These are phyloP conservation scores for Sarcoramphus papa DNA, from an alignment of 2,797 vertebrate species.

Conservation along the genomic window DNA sequence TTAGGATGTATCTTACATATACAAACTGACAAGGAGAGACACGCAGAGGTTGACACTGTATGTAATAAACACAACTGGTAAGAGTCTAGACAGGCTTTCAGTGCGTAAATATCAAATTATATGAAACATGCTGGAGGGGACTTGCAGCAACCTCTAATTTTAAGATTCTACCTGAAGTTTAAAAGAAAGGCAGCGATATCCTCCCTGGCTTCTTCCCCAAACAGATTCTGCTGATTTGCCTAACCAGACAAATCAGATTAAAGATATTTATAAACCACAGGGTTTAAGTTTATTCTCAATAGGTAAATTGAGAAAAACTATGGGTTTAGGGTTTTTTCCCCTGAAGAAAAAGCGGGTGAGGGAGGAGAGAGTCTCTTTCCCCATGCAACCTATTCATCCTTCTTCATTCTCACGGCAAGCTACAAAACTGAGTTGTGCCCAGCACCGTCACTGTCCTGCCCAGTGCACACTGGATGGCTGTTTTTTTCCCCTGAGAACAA, in stretches of 20 bases:
- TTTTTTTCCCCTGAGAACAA: neutral
- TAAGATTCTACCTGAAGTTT: neutral
- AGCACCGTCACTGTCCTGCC: neutral
- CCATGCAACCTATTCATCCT: neutral
- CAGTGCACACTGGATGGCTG: neutral
- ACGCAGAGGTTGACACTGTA: neutral
- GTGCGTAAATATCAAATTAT: neutral
- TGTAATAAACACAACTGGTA: neutral
- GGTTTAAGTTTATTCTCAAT: neutral
- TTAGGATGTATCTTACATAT: neutral
- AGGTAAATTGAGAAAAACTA: neutral
- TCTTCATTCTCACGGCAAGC: neutral
- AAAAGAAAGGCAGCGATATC: neutral
- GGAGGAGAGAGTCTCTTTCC: neutral
- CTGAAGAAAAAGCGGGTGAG: neutral
- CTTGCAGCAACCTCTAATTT: neutral
- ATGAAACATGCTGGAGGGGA: neutral
- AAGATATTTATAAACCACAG: too few species aligned
- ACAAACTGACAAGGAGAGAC: neutral
- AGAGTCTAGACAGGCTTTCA: slow-evolving; percentile 10
- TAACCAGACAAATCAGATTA: neutral
- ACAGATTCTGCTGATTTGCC: neutral
- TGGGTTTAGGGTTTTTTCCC: neutral
- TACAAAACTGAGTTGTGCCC: neutral
- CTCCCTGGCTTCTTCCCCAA: neutral